These are phyloP conservation scores for Hypselothyrea guttata DNA, from an alignment of 2,888 invertebrate species.

Conservation along the genomic window DNA sequence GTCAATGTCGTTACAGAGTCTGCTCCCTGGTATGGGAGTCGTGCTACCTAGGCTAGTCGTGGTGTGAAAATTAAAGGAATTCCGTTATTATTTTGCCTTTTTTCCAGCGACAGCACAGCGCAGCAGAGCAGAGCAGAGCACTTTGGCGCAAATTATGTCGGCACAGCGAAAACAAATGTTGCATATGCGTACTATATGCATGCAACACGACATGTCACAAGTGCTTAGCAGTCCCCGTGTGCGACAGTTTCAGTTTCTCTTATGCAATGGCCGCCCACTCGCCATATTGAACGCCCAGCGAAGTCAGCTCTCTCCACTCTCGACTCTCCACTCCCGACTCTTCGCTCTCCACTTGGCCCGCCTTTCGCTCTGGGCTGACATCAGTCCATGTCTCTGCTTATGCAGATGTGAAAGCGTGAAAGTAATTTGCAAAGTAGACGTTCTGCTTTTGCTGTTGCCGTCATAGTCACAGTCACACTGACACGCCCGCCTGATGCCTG, in stretches of 20 bases:
- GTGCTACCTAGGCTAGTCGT: slow-evolving; percentile 38
- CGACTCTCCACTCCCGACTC: slow-evolving; percentile 1
- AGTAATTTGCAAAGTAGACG: slow-evolving; percentile 74
- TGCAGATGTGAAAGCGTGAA: slow-evolving; percentile 52
- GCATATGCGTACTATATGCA: slow-evolving; percentile 64
- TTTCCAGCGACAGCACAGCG: slow-evolving; percentile 49
- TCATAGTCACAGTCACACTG: slow-evolving; percentile 27
- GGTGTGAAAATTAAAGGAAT: slow-evolving; percentile 73
- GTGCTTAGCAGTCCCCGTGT: slow-evolving; percentile 68
- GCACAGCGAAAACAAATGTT: slow-evolving; percentile 73
- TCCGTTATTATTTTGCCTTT: slow-evolving; percentile 72
- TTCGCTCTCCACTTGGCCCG: slow-evolving; percentile 1
- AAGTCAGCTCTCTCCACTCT: slow-evolving; percentile 27
- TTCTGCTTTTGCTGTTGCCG: slow-evolving; percentile 32
- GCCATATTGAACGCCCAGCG: slow-evolving; percentile 43
- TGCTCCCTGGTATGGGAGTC: slow-evolving; percentile 20
- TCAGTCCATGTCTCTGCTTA: slow-evolving; percentile 7
- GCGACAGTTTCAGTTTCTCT: slow-evolving; percentile 60
- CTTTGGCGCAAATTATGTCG: slow-evolving; percentile 74
- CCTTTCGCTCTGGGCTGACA: slow-evolving; percentile 6
- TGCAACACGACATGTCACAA: slow-evolving; percentile 69
- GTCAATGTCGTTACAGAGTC: no score
- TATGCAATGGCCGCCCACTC: not conserved
- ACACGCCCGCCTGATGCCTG: slow-evolving; percentile 26
- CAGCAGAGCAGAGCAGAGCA: no score